Evolutionary conservation across 2,888 invertebrate species (phyloP), one percentile per base, ranked within the genome.

Genomic region (Leptura quadrifasciata): DNA sequence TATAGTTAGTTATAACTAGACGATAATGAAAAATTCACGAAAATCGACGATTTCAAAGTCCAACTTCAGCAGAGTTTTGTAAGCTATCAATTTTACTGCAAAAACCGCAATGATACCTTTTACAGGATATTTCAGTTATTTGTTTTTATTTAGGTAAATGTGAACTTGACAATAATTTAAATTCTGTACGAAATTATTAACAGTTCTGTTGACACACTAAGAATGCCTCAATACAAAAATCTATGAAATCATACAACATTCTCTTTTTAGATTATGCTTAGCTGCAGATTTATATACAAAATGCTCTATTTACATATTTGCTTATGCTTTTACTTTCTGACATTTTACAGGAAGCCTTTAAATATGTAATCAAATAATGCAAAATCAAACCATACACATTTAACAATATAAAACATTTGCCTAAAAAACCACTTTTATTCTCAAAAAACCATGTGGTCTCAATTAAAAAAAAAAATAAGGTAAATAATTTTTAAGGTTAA

Each of bases 281-380:
- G 57, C 65, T 58, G 67, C 73, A 73, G 31, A 73, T 55, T 73
- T 73, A 73, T 73, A 60, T 73, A 73, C 73, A 73, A 65, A 73
- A 73, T 73, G 73, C 73, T 65, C 52, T 73, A 65, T 73, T 65
- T 64, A 67, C 73, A 67, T 64, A 60, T 27, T 72, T 52, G 60
- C 21, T 35, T 58, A 65, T 65, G 52, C 24, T 27, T 24, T n/a
- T 52, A 52, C 60, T 61, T 27, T 57, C 18, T 39, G 18, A 68
- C 31, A 54, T 54, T 24, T 39, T 69, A 55, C 57, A 27, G 15
- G n/a, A 71, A 71, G 71, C 71, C 27, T 71, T 35, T 63, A 39
- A 18, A 47, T 60, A 61, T 24, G 52, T 47, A 57, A 47, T n/a
- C 12, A 47, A 21, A 60, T 10, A 65, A 73, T 72, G 65, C 72